Percentiles rank a stretch among this genome's conserved stretches.
phyloP scores from a whole-genome alignment of 2,113 vertebrate species.

The Ochotona curzoniae region DNA sequence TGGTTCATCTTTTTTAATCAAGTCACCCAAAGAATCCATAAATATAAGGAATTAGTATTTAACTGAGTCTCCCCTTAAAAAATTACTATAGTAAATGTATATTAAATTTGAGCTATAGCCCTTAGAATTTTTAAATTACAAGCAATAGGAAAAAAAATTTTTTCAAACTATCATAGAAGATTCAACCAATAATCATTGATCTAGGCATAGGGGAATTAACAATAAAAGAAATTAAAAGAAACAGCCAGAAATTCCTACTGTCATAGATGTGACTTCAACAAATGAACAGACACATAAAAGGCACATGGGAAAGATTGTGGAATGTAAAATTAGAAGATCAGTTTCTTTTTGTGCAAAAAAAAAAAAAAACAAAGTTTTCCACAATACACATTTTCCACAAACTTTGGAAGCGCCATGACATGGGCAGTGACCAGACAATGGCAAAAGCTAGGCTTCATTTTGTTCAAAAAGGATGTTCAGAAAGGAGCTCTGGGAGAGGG shows the following conservation, averaged over 20 bases:
- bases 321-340: no score
- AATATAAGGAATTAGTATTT: conserved; percentile 17
- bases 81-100: background rate
- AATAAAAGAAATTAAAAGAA: background rate
- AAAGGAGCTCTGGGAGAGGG: background rate
- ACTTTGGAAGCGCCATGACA: no score
- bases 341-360: no score
- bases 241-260: background rate
- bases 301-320: no score
- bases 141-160: background rate
- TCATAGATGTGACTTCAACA: background rate
- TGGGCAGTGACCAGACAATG: background rate
- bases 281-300: conserved; percentile 36
- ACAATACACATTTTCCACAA: no score
- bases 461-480: background rate
- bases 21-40: background rate
- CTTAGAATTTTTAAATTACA: background rate
- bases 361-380: no score
- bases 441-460: background rate
- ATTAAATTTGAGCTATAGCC: background rate
- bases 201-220: background rate
- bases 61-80: conserved; percentile 8
- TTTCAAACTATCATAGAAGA: background rate
- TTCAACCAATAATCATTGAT: background rate
- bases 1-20: background rate